These are phyloP conservation scores for Apamea anceps DNA, from an alignment of 2,888 invertebrate genomes.

Conservation along the genomic window DNA sequence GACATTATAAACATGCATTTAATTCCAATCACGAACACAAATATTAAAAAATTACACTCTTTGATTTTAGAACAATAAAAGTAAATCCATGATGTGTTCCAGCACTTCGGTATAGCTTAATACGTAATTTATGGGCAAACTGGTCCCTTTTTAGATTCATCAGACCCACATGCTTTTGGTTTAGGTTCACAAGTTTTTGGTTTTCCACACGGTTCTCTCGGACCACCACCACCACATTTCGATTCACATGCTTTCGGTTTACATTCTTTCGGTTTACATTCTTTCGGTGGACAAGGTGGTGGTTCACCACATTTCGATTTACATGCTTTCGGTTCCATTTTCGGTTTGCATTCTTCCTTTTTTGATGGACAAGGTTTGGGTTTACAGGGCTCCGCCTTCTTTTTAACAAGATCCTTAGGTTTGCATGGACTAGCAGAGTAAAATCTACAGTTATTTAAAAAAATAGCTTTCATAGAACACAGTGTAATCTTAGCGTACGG, in stretches of 20 bases:
- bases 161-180: background rate
- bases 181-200: background rate
- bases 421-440: background rate
- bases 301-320: too few species aligned
- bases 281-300: too few species aligned
- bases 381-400: background rate
- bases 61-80: conserved; percentile 8
- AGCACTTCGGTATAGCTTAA: background rate
- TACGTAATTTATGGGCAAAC: background rate
- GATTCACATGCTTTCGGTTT: background rate
- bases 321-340: too few species aligned
- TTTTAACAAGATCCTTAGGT: background rate
- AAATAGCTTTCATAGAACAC: background rate
- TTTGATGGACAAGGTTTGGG: background rate
- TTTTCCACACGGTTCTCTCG: background rate
- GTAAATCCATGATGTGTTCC: background rate
- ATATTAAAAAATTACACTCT: background rate
- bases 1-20: background rate
- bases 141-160: background rate
- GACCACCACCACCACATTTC: background rate
- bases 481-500: background rate
- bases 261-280: background rate
- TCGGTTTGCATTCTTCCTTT: background rate
- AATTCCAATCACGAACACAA: background rate
- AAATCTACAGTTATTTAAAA: background rate